Evolutionary conservation across 2,113 vertebrate species (phyloP).

Genomic region (Morone chrysops): DNA sequence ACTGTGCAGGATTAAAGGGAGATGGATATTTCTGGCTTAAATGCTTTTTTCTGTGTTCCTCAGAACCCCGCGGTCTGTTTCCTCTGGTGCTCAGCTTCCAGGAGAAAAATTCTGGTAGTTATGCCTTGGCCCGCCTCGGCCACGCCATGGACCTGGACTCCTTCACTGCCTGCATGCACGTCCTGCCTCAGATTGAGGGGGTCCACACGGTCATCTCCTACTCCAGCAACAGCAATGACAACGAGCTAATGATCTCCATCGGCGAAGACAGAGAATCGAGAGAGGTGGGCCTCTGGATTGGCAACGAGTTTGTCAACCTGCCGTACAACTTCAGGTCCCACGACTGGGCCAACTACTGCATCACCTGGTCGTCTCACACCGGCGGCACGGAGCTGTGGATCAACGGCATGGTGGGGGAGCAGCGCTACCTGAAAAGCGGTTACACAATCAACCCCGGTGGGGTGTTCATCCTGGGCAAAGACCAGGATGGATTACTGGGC

Average conservation of each 20-base stretch:
- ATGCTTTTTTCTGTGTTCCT: constrained; percentile 27
- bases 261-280: constrained; percentile 39
- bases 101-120: constrained; percentile 76
- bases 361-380: constrained; percentile 83
- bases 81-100: constrained; percentile 86
- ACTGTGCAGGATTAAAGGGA: neutral
- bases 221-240: constrained; percentile 77
- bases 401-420: constrained; percentile 80
- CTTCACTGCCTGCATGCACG: constrained; percentile 87
- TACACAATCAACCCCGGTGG: constrained; percentile 80
- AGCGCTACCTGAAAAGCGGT: constrained; percentile 72
- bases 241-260: constrained; percentile 84
- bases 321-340: constrained; percentile 68
- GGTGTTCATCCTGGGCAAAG: constrained; percentile 83
- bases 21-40: neutral
- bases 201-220: constrained; percentile 86
- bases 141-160: constrained; percentile 78
- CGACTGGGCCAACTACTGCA: constrained; percentile 86
- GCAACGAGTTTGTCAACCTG: constrained; percentile 84
- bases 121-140: constrained; percentile 75
- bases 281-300: constrained; percentile 84
- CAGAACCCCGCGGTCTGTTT: constrained; percentile 71
- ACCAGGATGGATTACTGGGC: constrained; percentile 84
- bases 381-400: constrained; percentile 83
- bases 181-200: constrained; percentile 43